A percentile compares a stretch with the other conserved stretches of the same genome.
Conservation (phyloP, 2,797 vertebrate species). For the Peromyscus attwateri region DNA sequence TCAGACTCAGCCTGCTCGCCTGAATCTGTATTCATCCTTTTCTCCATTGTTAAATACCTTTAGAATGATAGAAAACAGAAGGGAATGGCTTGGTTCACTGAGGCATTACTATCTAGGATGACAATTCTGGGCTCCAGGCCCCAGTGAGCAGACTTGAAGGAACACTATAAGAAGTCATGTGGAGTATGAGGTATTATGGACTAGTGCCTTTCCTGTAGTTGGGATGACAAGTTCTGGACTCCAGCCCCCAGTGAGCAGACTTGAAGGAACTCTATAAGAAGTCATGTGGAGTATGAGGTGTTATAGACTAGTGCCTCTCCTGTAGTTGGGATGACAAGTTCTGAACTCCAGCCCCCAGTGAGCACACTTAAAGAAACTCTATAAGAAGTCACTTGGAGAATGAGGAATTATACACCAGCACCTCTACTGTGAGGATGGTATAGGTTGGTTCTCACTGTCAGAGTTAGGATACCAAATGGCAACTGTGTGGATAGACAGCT, state of each 20-base stretch:
- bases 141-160: neutral
- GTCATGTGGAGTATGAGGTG: neutral
- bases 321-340: neutral
- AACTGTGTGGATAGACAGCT: neutral
- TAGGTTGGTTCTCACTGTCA: neutral
- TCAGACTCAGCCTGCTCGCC: neutral
- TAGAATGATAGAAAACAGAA: neutral
- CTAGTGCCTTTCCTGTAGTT: no score
- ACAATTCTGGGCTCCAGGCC: neutral
- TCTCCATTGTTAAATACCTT: neutral
- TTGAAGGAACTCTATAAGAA: neutral
- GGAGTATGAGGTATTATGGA: neutral
- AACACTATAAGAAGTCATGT: neutral
- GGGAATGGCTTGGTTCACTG: neutral
- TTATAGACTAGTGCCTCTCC: neutral
- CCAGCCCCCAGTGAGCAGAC: neutral
- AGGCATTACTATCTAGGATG: neutral
- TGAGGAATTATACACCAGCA: neutral
- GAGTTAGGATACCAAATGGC: neutral
- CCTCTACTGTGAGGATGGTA: neutral
- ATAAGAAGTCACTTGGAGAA: neutral
- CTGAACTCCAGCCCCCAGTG: neutral
- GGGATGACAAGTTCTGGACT: no score
- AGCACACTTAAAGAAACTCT: neutral
- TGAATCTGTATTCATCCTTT: neutral